phyloP scores from a whole-genome alignment of 2,888 invertebrate genomes.

The Limnephilus rhombicus region DNA sequence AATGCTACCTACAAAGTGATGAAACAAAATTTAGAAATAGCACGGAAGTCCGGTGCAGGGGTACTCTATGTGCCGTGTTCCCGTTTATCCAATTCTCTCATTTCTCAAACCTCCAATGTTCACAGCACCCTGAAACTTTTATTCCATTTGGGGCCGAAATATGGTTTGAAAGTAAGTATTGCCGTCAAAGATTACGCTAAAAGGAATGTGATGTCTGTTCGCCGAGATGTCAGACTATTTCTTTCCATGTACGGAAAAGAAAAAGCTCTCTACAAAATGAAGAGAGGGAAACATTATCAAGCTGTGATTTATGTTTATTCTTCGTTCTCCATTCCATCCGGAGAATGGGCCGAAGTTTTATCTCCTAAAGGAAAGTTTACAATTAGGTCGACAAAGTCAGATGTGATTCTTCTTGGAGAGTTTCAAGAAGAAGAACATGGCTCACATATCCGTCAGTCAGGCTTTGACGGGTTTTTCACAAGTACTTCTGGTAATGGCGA shows the following conservation, averaged over 20 bases:
- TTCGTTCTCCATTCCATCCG: conserved; percentile 77
- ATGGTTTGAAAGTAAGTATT: conserved; percentile 76
- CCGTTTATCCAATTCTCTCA: conserved; percentile 51
- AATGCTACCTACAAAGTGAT: conserved; percentile 48
- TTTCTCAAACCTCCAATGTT: conserved; percentile 54
- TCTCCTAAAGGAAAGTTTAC: conserved; percentile 73
- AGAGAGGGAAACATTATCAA: conserved; percentile 67
- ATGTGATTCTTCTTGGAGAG: conserved; percentile 79
- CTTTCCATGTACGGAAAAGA: conserved; percentile 76
- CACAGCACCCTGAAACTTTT: conserved; percentile 54
- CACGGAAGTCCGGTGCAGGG: conserved; percentile 58
- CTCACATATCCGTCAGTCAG: conserved; percentile 75
- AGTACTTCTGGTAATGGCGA: conserved; percentile 81
- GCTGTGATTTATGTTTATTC: conserved; percentile 81
- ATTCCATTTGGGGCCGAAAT: conserved; percentile 69
- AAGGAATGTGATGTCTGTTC: conserved; percentile 74
- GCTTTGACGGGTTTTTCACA: conserved; percentile 80
- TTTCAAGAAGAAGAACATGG: conserved; percentile 77
- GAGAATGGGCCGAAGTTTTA: conserved; percentile 77
- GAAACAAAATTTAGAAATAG: conserved; percentile 58
- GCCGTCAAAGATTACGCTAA: conserved; percentile 79
- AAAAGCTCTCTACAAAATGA: conserved; percentile 77
- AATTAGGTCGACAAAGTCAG: conserved; percentile 76
- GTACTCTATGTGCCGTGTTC: conserved; percentile 58
- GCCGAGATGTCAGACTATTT: conserved; percentile 72